These are phyloP conservation scores for Tuberolachnus salignus DNA, from an alignment of 2,888 invertebrate genomes.

Conservation along the genomic window DNA sequence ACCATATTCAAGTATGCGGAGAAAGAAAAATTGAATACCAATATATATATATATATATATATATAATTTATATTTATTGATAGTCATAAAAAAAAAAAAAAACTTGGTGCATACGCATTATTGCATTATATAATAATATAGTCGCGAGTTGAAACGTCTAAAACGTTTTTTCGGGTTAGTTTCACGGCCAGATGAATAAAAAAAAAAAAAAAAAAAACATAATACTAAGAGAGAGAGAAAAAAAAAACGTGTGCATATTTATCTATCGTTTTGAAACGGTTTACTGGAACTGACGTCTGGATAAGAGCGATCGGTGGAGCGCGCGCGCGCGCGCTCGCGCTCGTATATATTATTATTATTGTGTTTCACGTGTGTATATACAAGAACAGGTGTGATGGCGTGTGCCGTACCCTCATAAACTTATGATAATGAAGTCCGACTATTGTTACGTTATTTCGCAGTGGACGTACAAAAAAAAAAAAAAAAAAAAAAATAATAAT, in stretches of 20 bases:
- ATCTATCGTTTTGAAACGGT: slow-evolving; percentile 39
- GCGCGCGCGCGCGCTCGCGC: neutral
- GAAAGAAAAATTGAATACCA: too few species aligned
- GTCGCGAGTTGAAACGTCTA: neutral
- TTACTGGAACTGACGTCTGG: slow-evolving; percentile 38
- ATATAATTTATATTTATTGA: too few species aligned
- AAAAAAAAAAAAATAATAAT: neutral
- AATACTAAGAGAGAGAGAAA: too few species aligned
- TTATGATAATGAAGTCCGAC: slow-evolving; percentile 53
- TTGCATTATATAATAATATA: too few species aligned
- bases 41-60: too few species aligned
- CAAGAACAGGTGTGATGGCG: slow-evolving; percentile 55
- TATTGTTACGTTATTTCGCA: slow-evolving; percentile 50
- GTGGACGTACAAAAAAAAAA: slow-evolving; percentile 30
- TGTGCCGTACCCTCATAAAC: slow-evolving; percentile 55
- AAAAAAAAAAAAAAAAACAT: slow-evolving; percentile 6
- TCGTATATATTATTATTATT: neutral
- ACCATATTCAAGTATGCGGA: too few species aligned
- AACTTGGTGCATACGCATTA: neutral
- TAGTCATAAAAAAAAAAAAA: neutral
- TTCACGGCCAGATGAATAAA: neutral
- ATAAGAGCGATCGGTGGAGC: slow-evolving; percentile 41
- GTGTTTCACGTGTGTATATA: neutral
- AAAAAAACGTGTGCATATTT: too few species aligned
- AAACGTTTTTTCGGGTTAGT: slow-evolving; percentile 3